Percentiles rank a stretch among this genome's conserved stretches.
Evolutionary conservation across 2,797 vertebrate species (phyloP).

Genomic region (Huso huso): DNA sequence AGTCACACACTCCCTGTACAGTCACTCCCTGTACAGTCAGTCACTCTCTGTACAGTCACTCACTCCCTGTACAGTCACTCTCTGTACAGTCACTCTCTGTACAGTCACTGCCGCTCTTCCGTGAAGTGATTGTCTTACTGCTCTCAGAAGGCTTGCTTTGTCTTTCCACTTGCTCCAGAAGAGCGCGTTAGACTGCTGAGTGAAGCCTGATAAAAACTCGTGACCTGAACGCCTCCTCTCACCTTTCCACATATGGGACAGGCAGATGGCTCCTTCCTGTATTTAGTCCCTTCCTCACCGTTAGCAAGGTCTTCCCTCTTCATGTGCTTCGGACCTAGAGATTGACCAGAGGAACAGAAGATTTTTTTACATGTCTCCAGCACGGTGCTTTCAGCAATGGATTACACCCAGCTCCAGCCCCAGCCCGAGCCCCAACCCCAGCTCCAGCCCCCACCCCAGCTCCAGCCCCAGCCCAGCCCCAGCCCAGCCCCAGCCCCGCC

Average conservation of each 20-base stretch:
- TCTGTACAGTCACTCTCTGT: no score
- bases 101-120: no score
- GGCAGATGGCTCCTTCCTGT: conserved; percentile 92
- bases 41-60: no score
- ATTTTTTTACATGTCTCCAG: neutral
- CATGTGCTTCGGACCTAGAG: conserved; percentile 79
- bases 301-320: conserved; percentile 83
- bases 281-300: conserved; percentile 80
- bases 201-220: neutral
- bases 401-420: neutral
- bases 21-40: no score
- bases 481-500: neutral
- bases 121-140: no score
- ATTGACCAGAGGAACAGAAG: conserved; percentile 7
- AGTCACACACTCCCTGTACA: no score
- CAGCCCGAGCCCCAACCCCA: neutral
- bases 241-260: conserved; percentile 96
- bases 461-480: neutral
- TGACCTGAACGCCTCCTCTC: conserved; percentile 16
- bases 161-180: neutral
- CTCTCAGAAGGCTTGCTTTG: neutral
- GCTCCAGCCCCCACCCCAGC: neutral
- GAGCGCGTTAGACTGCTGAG: neutral
- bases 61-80: no score
- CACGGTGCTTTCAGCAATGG: neutral